Evolutionary conservation across 2,888 invertebrate genomes (phyloP).

Genomic region (Caenorhabditis sp.): DNA sequence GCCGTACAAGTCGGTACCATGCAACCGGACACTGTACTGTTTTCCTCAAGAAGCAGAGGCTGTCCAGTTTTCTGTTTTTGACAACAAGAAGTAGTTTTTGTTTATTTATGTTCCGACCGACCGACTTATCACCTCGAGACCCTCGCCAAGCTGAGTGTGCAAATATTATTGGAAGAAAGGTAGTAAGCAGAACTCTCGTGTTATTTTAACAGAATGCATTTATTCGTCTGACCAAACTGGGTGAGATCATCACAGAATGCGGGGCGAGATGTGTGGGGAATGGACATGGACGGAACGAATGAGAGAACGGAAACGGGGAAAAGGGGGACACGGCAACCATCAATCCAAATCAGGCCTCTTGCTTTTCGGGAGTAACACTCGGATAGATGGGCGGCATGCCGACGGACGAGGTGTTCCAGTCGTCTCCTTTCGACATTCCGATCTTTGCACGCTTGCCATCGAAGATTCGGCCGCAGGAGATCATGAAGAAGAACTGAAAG

Average conservation of each 20-base stretch:
- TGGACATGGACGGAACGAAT: slow-evolving; percentile 9
- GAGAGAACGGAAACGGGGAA: slow-evolving; percentile 1
- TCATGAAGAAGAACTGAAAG: slow-evolving; percentile 65
- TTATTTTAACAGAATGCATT: slow-evolving; percentile 39
- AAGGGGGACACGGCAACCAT: slow-evolving; percentile 5
- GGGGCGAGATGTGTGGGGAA: slow-evolving; percentile 6
- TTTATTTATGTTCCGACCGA: neutral
- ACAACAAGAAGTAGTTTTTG: neutral
- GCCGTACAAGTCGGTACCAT: slow-evolving; percentile 12
- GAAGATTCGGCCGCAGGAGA: slow-evolving; percentile 59
- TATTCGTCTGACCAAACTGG: slow-evolving; percentile 23
- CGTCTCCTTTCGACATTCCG: slow-evolving; percentile 42
- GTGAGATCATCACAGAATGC: slow-evolving; percentile 42
- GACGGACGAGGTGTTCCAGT: slow-evolving; percentile 38
- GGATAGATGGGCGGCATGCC: slow-evolving; percentile 45
- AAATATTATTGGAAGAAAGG: neutral
- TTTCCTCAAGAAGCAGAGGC: neutral
- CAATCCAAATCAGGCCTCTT: slow-evolving; percentile 52
- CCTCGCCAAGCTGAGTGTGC: neutral
- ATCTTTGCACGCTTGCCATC: slow-evolving; percentile 52
- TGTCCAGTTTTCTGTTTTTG: slow-evolving; percentile 15
- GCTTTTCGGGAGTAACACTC: slow-evolving; percentile 35
- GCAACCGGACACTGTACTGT: slow-evolving; percentile 10
- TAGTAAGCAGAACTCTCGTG: neutral
- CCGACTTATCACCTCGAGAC: slow-evolving; percentile 10